Conservation (phyloP, 2,888 invertebrate genomes). For the Nephrotoma appendiculata region DNA sequence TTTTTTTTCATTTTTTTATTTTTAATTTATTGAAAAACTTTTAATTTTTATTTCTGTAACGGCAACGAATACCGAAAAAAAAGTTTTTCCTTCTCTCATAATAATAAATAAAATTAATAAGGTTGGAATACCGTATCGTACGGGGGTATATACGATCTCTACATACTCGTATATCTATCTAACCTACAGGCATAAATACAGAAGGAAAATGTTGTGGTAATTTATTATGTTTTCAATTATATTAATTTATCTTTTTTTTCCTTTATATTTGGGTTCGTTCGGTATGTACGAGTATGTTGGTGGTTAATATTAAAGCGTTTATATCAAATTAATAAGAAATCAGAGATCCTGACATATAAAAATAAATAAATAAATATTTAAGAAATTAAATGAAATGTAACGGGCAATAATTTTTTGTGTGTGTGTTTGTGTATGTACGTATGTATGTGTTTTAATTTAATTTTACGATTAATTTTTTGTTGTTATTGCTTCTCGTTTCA, state of each 20-base stretch:
- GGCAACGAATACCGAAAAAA: background rate
- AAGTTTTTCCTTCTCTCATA: background rate
- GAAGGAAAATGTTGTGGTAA: background rate
- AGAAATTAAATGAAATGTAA: background rate
- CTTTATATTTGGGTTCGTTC: background rate
- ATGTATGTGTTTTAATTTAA: background rate
- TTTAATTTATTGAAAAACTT: background rate
- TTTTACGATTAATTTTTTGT: background rate
- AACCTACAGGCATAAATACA: background rate
- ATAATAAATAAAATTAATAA: background rate
- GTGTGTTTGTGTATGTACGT: background rate
- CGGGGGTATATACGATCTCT: background rate
- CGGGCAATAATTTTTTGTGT: constrained; percentile 3
- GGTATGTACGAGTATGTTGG: background rate
- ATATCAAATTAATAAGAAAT: background rate
- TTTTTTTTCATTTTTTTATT: background rate
- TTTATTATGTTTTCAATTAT: background rate
- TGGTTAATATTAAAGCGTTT: background rate
- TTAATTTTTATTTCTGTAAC: background rate
- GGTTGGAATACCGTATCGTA: background rate
- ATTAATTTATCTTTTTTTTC: background rate
- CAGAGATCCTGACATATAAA: background rate
- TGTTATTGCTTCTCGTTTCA: background rate
- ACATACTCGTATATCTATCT: background rate
- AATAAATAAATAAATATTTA: background rate